Conservation (phyloP, 2,888 invertebrate genomes). For the Meganola albula region DNA sequence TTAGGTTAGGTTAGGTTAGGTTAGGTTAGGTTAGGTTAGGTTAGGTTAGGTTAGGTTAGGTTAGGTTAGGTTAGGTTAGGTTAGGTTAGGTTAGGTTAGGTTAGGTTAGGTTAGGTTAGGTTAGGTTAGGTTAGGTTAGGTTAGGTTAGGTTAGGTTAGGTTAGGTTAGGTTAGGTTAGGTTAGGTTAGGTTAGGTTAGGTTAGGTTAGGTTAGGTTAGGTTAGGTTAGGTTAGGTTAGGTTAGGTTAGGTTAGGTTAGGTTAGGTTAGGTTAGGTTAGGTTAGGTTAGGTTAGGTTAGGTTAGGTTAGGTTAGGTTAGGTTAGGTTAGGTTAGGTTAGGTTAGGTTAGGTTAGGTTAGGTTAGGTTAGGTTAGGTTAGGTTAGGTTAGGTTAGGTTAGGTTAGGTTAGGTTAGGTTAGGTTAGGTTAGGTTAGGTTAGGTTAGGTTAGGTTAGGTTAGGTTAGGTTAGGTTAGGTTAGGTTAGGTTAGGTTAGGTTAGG, state of each 20-base stretch:
- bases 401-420: conserved; percentile 12
- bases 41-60: conserved; percentile 6
- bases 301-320: conserved; percentile 17
- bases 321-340: conserved; percentile 17
- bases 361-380: conserved; percentile 14
- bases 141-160: conserved; percentile 6
- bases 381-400: conserved; percentile 12
- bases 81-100: conserved; percentile 6
- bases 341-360: conserved; percentile 11
- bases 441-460: conserved; percentile 16
- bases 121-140: conserved; percentile 6
- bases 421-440: conserved; percentile 17
- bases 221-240: conserved; percentile 12
- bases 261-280: conserved; percentile 15
- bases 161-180: conserved; percentile 6
- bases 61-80: conserved; percentile 6
- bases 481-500: conserved; percentile 12
- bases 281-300: conserved; percentile 15
- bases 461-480: conserved; percentile 13
- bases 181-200: conserved; percentile 14
- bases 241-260: conserved; percentile 14
- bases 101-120: conserved; percentile 6
- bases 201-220: conserved; percentile 16
- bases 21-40: conserved; percentile 6
- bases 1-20: conserved; percentile 6